Evolutionary conservation across 2,113 vertebrate species (phyloP).

Genomic region (Rallus limicola): DNA sequence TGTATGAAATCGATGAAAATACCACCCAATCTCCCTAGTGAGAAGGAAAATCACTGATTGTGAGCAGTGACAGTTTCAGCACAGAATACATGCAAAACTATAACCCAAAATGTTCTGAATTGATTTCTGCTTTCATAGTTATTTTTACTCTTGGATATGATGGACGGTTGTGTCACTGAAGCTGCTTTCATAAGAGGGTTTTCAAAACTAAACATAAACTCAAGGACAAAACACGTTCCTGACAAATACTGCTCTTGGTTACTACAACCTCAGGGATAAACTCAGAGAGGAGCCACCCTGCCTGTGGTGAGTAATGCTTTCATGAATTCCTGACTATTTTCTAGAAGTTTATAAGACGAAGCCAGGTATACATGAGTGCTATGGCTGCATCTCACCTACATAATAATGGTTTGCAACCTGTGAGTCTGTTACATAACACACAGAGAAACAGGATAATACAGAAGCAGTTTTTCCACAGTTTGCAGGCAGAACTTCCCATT

Average conservation of each 20-base stretch:
- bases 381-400: fast-evolving
- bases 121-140: background rate
- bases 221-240: background rate
- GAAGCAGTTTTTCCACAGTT: background rate
- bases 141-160: background rate
- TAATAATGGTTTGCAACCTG: background rate
- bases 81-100: background rate
- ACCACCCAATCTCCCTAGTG: background rate
- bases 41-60: background rate
- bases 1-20: background rate
- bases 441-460: background rate
- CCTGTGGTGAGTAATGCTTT: background rate
- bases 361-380: background rate
- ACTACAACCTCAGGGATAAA: background rate
- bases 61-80: background rate
- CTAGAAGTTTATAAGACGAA: background rate
- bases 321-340: background rate
- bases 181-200: background rate
- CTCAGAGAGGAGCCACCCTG: background rate
- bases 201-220: background rate
- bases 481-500: background rate
- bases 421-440: background rate
- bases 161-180: background rate
- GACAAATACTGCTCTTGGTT: background rate
- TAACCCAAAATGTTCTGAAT: background rate